phyloP scores from a whole-genome alignment of 1,140 invertebrate genomes.

The Diorhabda sublineata region DNA sequence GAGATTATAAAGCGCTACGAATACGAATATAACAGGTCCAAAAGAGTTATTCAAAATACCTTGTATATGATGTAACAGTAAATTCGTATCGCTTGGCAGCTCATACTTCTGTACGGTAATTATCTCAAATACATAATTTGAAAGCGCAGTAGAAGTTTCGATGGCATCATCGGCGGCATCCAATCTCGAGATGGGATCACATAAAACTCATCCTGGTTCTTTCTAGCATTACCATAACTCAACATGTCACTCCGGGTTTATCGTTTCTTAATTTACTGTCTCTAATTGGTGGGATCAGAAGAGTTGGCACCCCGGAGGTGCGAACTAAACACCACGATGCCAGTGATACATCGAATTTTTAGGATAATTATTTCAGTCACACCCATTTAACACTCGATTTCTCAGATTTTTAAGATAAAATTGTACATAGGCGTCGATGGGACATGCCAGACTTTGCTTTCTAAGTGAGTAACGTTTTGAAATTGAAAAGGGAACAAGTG shows the following conservation, averaged over 20 bases:
- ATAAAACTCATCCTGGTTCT: constrained; percentile 7
- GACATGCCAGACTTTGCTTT: no score
- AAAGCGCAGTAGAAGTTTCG: constrained; percentile 11
- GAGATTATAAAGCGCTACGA: no score
- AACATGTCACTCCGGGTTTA: constrained; percentile 34
- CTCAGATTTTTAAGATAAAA: constrained; percentile 17
- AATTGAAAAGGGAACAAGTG: no score
- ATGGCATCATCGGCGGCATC: constrained; percentile 6
- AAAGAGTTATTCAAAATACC: no score
- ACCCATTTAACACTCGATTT: constrained; percentile 45
- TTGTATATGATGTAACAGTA: no score
- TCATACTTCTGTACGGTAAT: background rate
- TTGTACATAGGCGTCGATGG: background rate
- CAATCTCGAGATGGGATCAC: constrained; percentile 9
- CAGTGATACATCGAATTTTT: constrained; percentile 47
- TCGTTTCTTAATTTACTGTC: constrained; percentile 45
- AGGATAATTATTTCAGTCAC: constrained; percentile 48
- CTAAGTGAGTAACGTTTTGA: no score
- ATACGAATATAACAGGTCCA: no score
- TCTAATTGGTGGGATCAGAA: constrained; percentile 45
- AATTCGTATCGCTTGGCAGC: no score
- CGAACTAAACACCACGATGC: constrained; percentile 34
- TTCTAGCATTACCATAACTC: constrained; percentile 27
- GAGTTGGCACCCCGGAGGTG: constrained; percentile 39
- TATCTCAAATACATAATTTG: constrained; percentile 11